Evolutionary conservation across 2,888 invertebrate genomes (phyloP).

Genomic region (Plusia festucae): DNA sequence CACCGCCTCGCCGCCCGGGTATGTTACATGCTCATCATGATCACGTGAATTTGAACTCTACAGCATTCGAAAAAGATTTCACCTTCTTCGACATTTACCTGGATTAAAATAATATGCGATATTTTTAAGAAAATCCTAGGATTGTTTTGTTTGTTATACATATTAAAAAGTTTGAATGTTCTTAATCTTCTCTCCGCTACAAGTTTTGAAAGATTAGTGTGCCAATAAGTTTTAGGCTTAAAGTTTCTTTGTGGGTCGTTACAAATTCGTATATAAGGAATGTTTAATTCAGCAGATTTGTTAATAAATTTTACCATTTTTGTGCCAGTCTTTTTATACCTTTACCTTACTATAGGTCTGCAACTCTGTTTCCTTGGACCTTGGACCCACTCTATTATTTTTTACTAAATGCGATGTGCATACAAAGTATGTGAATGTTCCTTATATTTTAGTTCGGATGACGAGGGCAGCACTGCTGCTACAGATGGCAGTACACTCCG

Average conservation of each 20-base stretch:
- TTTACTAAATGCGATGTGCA: too few species aligned
- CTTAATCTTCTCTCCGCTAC: constrained; percentile 5
- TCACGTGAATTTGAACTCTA: too few species aligned
- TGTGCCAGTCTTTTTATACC: too few species aligned
- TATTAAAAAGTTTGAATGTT: too few species aligned
- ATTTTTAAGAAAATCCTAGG: too few species aligned
- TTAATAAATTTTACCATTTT: too few species aligned
- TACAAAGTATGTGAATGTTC: neutral
- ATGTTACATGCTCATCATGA: constrained; percentile 15
- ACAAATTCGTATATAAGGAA: neutral
- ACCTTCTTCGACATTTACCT: too few species aligned
- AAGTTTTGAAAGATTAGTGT: neutral
- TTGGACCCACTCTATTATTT: too few species aligned
- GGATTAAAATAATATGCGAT: too few species aligned
- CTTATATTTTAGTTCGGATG: constrained; percentile 94
- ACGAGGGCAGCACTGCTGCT: constrained; percentile 98
- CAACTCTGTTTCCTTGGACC: too few species aligned
- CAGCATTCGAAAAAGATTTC: neutral
- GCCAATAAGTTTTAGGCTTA: constrained; percentile 7
- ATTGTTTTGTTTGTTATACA: too few species aligned
- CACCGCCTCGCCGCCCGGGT: constrained; percentile 93
- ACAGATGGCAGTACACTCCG: constrained; percentile 98
- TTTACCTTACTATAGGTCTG: too few species aligned
- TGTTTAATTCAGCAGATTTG: constrained; percentile 1
- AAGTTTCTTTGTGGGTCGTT: neutral